phyloP scores from a whole-genome alignment of 53 echinoderm and acorn worm species.

The Actinopyga echinites region DNA sequence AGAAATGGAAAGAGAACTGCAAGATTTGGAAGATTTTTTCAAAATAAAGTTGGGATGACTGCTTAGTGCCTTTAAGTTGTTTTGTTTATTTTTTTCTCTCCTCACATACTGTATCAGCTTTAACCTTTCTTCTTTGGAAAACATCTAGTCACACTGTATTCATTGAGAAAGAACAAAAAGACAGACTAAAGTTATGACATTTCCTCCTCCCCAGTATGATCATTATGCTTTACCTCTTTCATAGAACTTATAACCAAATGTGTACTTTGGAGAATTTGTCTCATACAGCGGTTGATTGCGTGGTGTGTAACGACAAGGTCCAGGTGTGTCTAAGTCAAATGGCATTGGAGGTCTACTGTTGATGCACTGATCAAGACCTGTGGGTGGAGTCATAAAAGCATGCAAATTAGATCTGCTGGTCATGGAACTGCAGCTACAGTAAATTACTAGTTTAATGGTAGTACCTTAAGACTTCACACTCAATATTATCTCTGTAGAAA shows the following conservation, averaged over 20 bases:
- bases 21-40: too few relatives aligned
- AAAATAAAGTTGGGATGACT: too few relatives aligned
- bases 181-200: not conserved
- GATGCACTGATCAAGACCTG: slow-evolving; percentile 79
- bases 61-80: too few relatives aligned
- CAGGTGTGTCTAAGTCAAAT: slow-evolving; percentile 90
- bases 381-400: not conserved
- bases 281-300: slow-evolving; percentile 86
- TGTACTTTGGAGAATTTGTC: slow-evolving; percentile 84
- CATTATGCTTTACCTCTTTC: slow-evolving; percentile 67
- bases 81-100: too few relatives aligned
- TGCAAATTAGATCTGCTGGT: too few relatives aligned
- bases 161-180: not conserved
- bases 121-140: too few relatives aligned
- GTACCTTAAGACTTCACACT: too few relatives aligned
- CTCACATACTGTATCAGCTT: too few relatives aligned
- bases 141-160: not conserved
- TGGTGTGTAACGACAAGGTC: slow-evolving; percentile 84
- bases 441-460: too few relatives aligned
- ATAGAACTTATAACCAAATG: slow-evolving; percentile 74
- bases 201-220: not conserved
- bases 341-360: slow-evolving; percentile 96
- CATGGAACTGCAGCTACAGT: too few relatives aligned
- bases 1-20: too few relatives aligned
- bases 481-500: too few relatives aligned